These are phyloP conservation scores for Drosophila miranda DNA, from an alignment of 1,140 invertebrate genomes.

Conservation along the genomic window DNA sequence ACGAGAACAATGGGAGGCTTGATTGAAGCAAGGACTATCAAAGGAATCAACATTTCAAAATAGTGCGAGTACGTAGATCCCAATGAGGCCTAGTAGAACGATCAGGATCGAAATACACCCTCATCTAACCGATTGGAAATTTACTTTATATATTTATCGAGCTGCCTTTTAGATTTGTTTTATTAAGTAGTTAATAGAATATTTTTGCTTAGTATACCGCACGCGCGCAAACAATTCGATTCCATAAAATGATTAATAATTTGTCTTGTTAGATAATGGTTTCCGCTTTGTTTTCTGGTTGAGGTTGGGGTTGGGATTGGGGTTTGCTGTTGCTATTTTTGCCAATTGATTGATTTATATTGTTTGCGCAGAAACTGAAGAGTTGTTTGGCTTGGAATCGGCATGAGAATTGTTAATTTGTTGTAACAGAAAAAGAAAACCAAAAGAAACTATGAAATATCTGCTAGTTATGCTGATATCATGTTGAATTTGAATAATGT, in stretches of 20 bases:
- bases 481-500: constrained; percentile 41
- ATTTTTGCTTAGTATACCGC: constrained; percentile 67
- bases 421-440: constrained; percentile 34
- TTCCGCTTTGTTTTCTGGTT: constrained; percentile 41
- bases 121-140: neutral
- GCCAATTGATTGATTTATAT: constrained; percentile 35
- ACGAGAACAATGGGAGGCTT: too few relatives aligned
- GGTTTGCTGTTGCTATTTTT: constrained; percentile 42
- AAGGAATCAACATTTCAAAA: too few relatives aligned
- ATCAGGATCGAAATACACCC: neutral
- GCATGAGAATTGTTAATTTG: constrained; percentile 6
- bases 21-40: too few relatives aligned
- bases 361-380: constrained; percentile 50
- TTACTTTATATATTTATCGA: constrained; percentile 1
- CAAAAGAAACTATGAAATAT: constrained; percentile 49
- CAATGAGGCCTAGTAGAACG: neutral
- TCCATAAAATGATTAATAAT: constrained; percentile 62
- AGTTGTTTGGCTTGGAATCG: constrained; percentile 31
- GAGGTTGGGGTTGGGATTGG: neutral
- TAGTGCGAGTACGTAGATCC: neutral
- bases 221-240: constrained; percentile 54
- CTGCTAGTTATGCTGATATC: constrained; percentile 64
- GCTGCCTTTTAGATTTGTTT: constrained; percentile 33
- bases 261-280: constrained; percentile 57
- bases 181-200: constrained; percentile 72